Percentiles rank a stretch among this genome's conserved stretches.
Conservation (phyloP, 2,888 invertebrate species). For the Ennomos fuscantarius region DNA sequence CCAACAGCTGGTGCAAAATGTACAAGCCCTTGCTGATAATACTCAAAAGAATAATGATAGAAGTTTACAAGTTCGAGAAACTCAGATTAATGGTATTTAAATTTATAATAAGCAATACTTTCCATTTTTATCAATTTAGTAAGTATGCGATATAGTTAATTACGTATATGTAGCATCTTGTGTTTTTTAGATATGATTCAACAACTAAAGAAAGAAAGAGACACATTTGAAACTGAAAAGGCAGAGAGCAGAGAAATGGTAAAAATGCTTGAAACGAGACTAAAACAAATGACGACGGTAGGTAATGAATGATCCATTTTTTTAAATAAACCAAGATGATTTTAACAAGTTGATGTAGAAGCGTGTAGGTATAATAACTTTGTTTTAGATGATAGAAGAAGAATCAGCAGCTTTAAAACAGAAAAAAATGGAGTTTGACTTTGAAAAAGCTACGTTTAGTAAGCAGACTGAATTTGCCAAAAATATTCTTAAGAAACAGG, state of each 20-base stretch:
- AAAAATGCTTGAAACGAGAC: slow-evolving; percentile 82
- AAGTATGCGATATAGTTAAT: no score
- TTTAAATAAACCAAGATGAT: no score
- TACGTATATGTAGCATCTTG: no score
- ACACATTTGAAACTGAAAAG: slow-evolving; percentile 83
- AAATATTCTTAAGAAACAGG: slow-evolving; percentile 83
- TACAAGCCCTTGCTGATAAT: slow-evolving; percentile 72
- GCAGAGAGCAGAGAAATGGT: slow-evolving; percentile 80
- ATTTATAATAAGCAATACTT: no score
- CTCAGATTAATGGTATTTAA: slow-evolving; percentile 78
- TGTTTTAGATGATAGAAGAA: slow-evolving; percentile 74
- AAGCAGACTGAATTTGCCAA: slow-evolving; percentile 86
- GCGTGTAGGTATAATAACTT: neutral
- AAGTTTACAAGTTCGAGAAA: slow-evolving; percentile 81
- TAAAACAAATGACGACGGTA: slow-evolving; percentile 85
- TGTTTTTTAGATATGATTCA: slow-evolving; percentile 79
- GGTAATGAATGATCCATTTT: slow-evolving; percentile 20
- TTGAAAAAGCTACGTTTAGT: slow-evolving; percentile 86
- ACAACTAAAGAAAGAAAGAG: slow-evolving; percentile 83
- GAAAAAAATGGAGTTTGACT: slow-evolving; percentile 85
- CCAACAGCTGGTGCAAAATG: slow-evolving; percentile 74
- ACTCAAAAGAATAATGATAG: slow-evolving; percentile 76
- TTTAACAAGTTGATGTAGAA: neutral
- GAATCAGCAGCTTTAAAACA: slow-evolving; percentile 80
- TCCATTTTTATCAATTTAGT: no score